Evolutionary conservation across 1,140 invertebrate genomes (phyloP).

Genomic region (Papilio xuthus): DNA sequence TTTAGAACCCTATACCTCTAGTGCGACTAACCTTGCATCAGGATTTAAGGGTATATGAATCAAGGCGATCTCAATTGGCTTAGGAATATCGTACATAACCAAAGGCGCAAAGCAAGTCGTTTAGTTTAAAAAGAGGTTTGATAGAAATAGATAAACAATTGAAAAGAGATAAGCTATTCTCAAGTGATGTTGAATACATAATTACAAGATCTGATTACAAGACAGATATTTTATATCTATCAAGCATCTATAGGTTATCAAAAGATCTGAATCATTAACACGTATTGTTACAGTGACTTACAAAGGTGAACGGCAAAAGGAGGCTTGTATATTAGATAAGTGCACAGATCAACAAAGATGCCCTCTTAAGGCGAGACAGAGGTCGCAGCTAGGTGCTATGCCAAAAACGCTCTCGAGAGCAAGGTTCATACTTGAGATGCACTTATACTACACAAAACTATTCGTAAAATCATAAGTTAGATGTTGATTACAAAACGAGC

Average conservation of each 20-base stretch:
- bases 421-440: neutral
- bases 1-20: no score
- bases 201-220: neutral
- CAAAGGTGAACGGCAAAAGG: neutral
- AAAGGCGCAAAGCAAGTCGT: no score
- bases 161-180: no score
- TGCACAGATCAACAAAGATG: conserved; percentile 25
- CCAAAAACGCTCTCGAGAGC: neutral
- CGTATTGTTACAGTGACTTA: neutral
- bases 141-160: no score
- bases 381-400: neutral
- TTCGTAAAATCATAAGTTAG: no score
- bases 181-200: neutral
- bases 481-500: no score
- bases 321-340: neutral
- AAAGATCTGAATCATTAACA: conserved; percentile 4
- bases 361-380: conserved; percentile 18
- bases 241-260: neutral
- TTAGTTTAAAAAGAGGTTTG: no score
- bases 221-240: neutral
- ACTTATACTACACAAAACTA: neutral
- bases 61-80: no score
- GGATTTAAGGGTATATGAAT: no score
- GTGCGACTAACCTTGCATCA: no score
- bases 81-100: no score